Evolutionary conservation across 2,797 vertebrate species (phyloP).

Genomic region (Peromyscus eremicus): DNA sequence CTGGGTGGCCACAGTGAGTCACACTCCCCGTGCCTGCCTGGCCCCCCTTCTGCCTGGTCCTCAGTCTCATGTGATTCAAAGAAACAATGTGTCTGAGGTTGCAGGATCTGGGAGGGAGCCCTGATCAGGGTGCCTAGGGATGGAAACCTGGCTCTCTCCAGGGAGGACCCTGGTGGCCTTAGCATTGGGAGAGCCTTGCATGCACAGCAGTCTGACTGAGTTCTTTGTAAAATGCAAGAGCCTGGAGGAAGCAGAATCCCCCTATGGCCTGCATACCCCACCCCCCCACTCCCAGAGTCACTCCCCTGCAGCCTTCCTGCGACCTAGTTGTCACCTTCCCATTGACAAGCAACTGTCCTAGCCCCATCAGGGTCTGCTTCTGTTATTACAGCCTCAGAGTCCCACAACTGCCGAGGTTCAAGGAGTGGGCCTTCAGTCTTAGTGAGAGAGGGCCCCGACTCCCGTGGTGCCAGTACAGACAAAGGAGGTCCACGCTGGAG

Average conservation of each 20-base stretch:
- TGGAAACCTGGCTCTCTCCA: not conserved
- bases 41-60: constrained; percentile 19
- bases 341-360: not conserved
- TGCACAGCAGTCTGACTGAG: not conserved
- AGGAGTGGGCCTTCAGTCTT: not conserved
- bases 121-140: accelerated
- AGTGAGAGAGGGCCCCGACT: not conserved
- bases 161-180: not conserved
- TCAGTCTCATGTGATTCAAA: not conserved
- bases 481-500: not conserved
- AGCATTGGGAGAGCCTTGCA: not conserved
- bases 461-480: not conserved
- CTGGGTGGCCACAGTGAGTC: constrained; percentile 66
- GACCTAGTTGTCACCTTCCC: not conserved
- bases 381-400: not conserved
- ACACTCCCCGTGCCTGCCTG: not conserved
- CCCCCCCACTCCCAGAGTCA: not conserved
- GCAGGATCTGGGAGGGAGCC: not conserved
- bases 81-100: not conserved
- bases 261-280: accelerated
- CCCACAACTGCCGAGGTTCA: accelerated
- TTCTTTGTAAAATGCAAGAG: not conserved
- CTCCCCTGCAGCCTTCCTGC: too few species aligned
- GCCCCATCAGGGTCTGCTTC: not conserved
- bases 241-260: accelerated